These are phyloP conservation scores for Orius insidiosus DNA, from an alignment of 1,140 invertebrate species.

Conservation along the genomic window DNA sequence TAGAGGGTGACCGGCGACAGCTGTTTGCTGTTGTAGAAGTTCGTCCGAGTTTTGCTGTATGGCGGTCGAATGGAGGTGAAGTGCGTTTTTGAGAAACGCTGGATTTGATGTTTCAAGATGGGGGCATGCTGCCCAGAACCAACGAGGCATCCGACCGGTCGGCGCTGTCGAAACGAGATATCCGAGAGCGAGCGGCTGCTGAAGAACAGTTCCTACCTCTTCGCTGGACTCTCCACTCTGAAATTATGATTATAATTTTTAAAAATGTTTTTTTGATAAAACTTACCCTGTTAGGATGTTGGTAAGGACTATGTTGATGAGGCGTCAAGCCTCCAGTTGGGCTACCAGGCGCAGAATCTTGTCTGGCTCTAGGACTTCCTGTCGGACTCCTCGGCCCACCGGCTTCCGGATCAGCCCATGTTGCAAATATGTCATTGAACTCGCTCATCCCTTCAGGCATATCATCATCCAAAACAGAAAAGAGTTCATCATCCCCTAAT, in stretches of 20 bases:
- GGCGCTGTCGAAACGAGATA: slow-evolving; percentile 95
- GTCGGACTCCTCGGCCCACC: slow-evolving; percentile 39
- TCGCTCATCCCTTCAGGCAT: slow-evolving; percentile 55
- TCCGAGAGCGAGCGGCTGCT: slow-evolving; percentile 94
- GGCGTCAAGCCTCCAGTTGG: slow-evolving; percentile 35
- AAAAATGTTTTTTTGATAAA: too few species aligned
- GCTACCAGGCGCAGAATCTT: slow-evolving; percentile 35
- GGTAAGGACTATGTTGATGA: slow-evolving; percentile 40
- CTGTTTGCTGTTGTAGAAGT: slow-evolving; percentile 45
- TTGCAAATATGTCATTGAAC: slow-evolving; percentile 49
- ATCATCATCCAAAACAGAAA: slow-evolving; percentile 44
- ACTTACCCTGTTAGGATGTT: slow-evolving; percentile 27
- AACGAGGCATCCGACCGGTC: slow-evolving; percentile 81
- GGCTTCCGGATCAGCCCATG: slow-evolving; percentile 38
- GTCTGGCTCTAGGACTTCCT: slow-evolving; percentile 31
- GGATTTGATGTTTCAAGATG: slow-evolving; percentile 79
- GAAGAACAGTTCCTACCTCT: slow-evolving; percentile 73
- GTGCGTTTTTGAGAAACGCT: slow-evolving; percentile 85
- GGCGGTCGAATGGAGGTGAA: slow-evolving; percentile 83
- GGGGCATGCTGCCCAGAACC: slow-evolving; percentile 90
- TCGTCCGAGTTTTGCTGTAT: slow-evolving; percentile 62
- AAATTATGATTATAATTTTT: slow-evolving; percentile 16
- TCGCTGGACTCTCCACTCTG: slow-evolving; percentile 35
- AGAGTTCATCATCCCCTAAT: slow-evolving; percentile 55
- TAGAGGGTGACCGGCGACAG: slow-evolving; percentile 69